Base-by-base conservation (phyloP, 1,140 invertebrate genomes). In the Diorhabda carinulata region DNA sequence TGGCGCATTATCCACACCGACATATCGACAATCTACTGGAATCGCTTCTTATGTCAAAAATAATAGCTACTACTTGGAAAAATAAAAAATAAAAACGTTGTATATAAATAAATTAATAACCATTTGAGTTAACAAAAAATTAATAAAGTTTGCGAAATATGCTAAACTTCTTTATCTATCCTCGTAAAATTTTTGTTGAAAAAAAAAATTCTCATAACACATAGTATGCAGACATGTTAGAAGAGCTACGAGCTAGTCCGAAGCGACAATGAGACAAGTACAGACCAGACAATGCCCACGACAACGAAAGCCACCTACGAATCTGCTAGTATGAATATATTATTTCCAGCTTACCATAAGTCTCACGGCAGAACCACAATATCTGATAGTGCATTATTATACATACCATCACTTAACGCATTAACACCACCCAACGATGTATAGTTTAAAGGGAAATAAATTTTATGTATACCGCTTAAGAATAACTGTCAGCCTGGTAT, bases 281-380 rank as follows among this genome's bases (percentile, higher is more conserved):
- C 65, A 59, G 58, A 45, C 65, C 65, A 60, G 65, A 67, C 65
- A 67, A 67, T 67, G 65, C 65, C 65, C 65, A 67, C 65, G 65
- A 67, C 65, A 67, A 67, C 10, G 42, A 42, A 67, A 60, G 65
- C 65, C 65, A 57, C 65, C 65, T 67, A 67, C 65, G 65, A 67
- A 57, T 61, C 43, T 60, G 42, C 57, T 67, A 10, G 65, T 67
- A 67, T 67, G 65, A 67, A 67, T 67, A 67, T 61, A 67, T 67
- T 67, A 60, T 57, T n/a, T 10, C 25, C 41, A 10, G 43, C 57
- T 67, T 67, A 67, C 65, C 58, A 67, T 67, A 67, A 67, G 57
- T 67, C 65, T 67, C 57, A 44, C 7, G 40, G 9, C 8, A 47
- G 57, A 59, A 25, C 57, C 58, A 67, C 65, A 60, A 67, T 66